Conservation (phyloP, 2,888 invertebrate genomes). For the Vanessa cardui region DNA sequence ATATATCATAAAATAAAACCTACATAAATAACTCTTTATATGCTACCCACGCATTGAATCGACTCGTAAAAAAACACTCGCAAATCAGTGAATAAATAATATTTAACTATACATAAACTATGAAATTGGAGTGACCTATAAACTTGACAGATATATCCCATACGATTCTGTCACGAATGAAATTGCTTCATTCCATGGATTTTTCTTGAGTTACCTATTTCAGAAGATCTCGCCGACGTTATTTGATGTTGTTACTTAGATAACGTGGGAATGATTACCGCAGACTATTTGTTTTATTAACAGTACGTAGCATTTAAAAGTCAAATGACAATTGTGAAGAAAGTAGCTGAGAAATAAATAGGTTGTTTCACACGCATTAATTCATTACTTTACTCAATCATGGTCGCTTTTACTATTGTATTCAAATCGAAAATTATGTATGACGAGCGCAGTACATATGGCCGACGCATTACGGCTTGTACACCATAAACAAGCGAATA, state of each 20-base stretch:
- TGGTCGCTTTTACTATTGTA: conserved; percentile 42
- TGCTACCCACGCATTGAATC: conserved; percentile 14
- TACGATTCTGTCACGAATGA: neutral
- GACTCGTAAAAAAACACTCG: conserved; percentile 12
- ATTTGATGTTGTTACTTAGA: neutral
- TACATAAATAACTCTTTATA: conserved; percentile 18
- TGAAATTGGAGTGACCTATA: conserved; percentile 1
- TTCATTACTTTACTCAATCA: conserved; percentile 1
- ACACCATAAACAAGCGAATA: conserved; percentile 1
- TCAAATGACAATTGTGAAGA: neutral
- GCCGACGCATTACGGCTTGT: neutral
- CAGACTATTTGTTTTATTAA: neutral
- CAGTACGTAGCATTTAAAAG: neutral
- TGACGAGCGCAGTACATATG: conserved; percentile 10
- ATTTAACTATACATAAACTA: conserved; percentile 1
- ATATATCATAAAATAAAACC: conserved; percentile 15
- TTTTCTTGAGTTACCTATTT: neutral
- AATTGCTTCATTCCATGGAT: neutral
- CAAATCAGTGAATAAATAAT: conserved; percentile 17
- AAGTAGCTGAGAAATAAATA: neutral
- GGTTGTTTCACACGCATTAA: conserved; percentile 9
- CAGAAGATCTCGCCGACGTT: neutral
- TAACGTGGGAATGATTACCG: neutral
- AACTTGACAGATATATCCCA: neutral
- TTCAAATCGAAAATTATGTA: conserved; percentile 37